Evolutionary conservation across 2,888 invertebrate genomes (phyloP), one percentile per base, ranked within the genome.

Genomic region (Chaetoderma sp.): DNA sequence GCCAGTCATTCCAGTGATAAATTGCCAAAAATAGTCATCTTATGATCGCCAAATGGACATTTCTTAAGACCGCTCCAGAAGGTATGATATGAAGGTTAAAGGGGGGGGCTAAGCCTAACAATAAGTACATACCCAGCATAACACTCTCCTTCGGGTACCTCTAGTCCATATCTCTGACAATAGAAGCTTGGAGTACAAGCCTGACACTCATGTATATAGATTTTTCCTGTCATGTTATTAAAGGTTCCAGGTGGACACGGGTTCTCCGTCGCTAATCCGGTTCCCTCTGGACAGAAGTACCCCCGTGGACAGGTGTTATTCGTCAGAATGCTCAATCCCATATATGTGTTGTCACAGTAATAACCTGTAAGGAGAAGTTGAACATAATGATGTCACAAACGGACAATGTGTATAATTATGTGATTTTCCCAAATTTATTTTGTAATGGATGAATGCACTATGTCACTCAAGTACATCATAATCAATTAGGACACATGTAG

Each of bases 211-310:
- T 71, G 44, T 2, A 18, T 67, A n/a, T 66, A 56, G 5, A 66
- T 66, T 33, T 76, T 60, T 47, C 73, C 73, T 0, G 80, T 82
- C 25, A 59, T 62, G 71, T 83, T 81, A 74, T 82, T 84, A 72
- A 79, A 85, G 5, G 83, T 83, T 16, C 81, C 82, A 0, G 78
- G 58, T 2, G 80, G 79, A 69, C 85, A 85, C 0, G 81, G 79
- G 63, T 75, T 78, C 70, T 81, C 75, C 54, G 75, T 79, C 61
- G 67, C 68, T 30, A 72, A 49, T 57, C 72, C 73, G 3, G 81
- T 81, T 21, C 67, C 65, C 3, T 62, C 63, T 1, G 82, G 82
- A 60, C 82, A 82, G 69, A 81, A 82, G 60, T 76, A 75, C 18
- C 82, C 82, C 4, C 50, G 60, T 1, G 80, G 81, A 65, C 82